Conservation (phyloP, 1,140 invertebrate genomes). For the Temnothorax nylanderi region DNA sequence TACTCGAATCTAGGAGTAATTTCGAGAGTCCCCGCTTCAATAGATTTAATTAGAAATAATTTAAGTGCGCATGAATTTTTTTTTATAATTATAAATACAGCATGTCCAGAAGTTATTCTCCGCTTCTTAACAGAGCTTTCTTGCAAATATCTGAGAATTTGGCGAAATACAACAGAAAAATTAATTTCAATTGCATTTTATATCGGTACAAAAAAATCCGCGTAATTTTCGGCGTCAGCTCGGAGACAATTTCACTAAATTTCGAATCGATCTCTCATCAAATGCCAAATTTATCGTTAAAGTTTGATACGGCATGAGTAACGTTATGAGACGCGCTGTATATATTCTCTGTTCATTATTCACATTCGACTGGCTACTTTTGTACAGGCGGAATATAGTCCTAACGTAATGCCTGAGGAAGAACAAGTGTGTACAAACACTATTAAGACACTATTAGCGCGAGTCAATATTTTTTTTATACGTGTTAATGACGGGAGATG, state of each 20-base stretch:
- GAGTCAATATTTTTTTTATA: conserved; percentile 71
- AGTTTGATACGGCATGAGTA: background rate
- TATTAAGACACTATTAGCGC: conserved; percentile 49
- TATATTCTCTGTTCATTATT: conserved; percentile 69
- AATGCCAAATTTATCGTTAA: background rate
- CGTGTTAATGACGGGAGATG: conserved; percentile 23
- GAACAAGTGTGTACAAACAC: conserved; percentile 58
- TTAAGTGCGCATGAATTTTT: background rate
- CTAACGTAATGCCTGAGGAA: conserved; percentile 61
- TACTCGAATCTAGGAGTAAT: conserved; percentile 23
- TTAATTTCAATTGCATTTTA: background rate
- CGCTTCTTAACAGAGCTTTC: too few species aligned
- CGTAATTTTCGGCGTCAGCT: background rate
- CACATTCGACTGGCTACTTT: conserved; percentile 60
- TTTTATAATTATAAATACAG: conserved; percentile 19
- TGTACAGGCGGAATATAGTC: conserved; percentile 35
- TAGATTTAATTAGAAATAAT: conserved; percentile 40
- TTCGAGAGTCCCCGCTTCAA: background rate
- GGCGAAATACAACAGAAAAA: background rate
- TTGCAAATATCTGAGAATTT: background rate
- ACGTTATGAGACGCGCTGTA: background rate
- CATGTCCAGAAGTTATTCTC: background rate
- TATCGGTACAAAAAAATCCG: background rate
- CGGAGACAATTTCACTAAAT: background rate
- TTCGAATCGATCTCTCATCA: background rate